A percentile compares a stretch with the other conserved stretches of the same genome.
phyloP scores from a whole-genome alignment of 2,888 invertebrate genomes.

The Pyralis farinalis region DNA sequence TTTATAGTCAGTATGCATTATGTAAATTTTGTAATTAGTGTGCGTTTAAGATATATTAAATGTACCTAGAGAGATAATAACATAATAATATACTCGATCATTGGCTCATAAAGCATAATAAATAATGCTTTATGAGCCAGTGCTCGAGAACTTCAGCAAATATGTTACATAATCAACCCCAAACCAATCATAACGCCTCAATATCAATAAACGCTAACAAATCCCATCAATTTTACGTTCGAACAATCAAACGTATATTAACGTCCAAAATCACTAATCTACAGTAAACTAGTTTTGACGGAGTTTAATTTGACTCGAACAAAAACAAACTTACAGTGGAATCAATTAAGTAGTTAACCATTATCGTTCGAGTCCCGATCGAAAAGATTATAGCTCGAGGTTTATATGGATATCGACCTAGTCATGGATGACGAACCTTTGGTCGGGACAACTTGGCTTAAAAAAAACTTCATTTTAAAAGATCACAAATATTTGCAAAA shows the following conservation, averaged over 20 bases:
- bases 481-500: too few species aligned
- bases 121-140: too few species aligned
- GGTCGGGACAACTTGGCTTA: neutral
- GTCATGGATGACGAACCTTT: neutral
- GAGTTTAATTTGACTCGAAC: conserved; percentile 10
- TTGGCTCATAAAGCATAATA: too few species aligned
- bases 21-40: too few species aligned
- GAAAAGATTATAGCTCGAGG: neutral
- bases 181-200: neutral
- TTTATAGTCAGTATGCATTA: too few species aligned
- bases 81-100: too few species aligned
- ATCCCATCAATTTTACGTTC: neutral
- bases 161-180: too few species aligned
- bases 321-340: conserved; percentile 13
- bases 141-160: too few species aligned
- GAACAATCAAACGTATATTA: neutral
- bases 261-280: neutral
- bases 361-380: neutral
- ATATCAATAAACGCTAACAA: neutral
- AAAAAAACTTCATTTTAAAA: too few species aligned
- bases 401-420: neutral
- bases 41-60: too few species aligned
- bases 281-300: conserved; percentile 2
- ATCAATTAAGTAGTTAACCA: conserved; percentile 12
- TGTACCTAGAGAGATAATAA: too few species aligned